Evolutionary conservation across 1,140 invertebrate species (phyloP).

Genomic region (Drosophila seguyi): DNA sequence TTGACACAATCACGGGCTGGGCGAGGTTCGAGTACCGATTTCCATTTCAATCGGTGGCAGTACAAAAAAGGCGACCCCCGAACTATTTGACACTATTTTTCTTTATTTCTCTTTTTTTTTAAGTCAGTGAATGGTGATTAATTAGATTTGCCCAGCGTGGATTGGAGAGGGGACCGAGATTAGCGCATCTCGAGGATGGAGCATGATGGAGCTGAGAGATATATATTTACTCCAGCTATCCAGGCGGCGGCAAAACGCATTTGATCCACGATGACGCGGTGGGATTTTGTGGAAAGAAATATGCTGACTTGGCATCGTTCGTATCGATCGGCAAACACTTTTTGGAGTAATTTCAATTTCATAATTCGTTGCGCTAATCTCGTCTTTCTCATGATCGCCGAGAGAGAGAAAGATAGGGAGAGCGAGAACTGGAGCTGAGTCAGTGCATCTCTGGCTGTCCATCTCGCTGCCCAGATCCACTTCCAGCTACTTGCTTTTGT

Average conservation of each 20-base stretch:
- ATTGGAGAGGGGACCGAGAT: conserved; percentile 41
- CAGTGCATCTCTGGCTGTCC: conserved; percentile 20
- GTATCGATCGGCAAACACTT: conserved; percentile 81
- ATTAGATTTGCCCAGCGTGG: conserved; percentile 58
- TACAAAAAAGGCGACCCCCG: conserved; percentile 47
- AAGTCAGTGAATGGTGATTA: conserved; percentile 69
- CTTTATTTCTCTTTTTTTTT: background rate
- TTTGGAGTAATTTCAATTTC: conserved; percentile 84
- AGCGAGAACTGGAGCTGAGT: conserved; percentile 43
- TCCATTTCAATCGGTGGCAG: conserved; percentile 48
- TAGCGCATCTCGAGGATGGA: conserved; percentile 68
- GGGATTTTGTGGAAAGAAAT: conserved; percentile 58
- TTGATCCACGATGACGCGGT: conserved; percentile 75
- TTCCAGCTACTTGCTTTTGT: conserved; percentile 65
- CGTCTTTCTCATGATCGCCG: conserved; percentile 69
- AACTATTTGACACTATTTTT: conserved; percentile 67
- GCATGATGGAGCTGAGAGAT: conserved; percentile 25
- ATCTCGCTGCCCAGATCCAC: conserved; percentile 58
- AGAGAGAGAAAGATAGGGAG: conserved; percentile 1
- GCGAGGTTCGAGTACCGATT: conserved; percentile 39
- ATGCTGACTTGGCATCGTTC: conserved; percentile 65
- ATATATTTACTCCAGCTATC: conserved; percentile 54
- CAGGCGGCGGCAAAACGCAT: conserved; percentile 70
- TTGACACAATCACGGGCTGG: conserved; percentile 54
- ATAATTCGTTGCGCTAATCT: conserved; percentile 84